Evolutionary conservation across 2,888 invertebrate species (phyloP).

Genomic region (Trissolcus brochymenae): DNA sequence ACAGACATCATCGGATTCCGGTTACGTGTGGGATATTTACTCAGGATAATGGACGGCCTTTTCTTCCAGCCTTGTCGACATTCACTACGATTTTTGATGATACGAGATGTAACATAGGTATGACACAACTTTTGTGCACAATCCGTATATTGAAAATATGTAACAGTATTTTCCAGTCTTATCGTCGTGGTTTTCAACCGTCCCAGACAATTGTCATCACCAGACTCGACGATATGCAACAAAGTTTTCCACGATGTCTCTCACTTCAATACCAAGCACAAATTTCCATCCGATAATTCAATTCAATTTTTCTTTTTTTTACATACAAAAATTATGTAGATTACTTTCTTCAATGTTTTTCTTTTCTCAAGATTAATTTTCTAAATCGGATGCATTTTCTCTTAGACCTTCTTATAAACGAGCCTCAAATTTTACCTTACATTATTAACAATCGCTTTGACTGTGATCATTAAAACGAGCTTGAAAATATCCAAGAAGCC

Average conservation of each 20-base stretch:
- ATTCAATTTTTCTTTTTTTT: too few relatives aligned
- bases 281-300: too few relatives aligned
- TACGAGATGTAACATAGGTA: slow-evolving; percentile 45
- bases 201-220: too few relatives aligned
- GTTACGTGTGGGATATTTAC: slow-evolving; percentile 52
- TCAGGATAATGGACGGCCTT: slow-evolving; percentile 57
- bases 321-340: too few relatives aligned
- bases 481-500: slow-evolving; percentile 11
- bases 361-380: slow-evolving; percentile 6
- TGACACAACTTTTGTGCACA: slow-evolving; percentile 11
- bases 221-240: too few relatives aligned
- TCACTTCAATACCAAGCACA: too few relatives aligned
- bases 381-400: background rate
- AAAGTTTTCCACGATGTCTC: too few relatives aligned
- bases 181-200: too few relatives aligned
- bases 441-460: slow-evolving; percentile 6
- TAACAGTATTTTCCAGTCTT: too few relatives aligned
- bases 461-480: slow-evolving; percentile 24
- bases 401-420: background rate
- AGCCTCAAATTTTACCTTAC: background rate
- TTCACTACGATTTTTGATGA: slow-evolving; percentile 42
- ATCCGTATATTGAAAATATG: too few relatives aligned
- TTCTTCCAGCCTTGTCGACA: slow-evolving; percentile 50
- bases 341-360: too few relatives aligned
- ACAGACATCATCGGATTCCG: slow-evolving; percentile 43